These are phyloP conservation scores for Myotis pilosus DNA, from an alignment of 2,797 vertebrate species.

Conservation along the genomic window DNA sequence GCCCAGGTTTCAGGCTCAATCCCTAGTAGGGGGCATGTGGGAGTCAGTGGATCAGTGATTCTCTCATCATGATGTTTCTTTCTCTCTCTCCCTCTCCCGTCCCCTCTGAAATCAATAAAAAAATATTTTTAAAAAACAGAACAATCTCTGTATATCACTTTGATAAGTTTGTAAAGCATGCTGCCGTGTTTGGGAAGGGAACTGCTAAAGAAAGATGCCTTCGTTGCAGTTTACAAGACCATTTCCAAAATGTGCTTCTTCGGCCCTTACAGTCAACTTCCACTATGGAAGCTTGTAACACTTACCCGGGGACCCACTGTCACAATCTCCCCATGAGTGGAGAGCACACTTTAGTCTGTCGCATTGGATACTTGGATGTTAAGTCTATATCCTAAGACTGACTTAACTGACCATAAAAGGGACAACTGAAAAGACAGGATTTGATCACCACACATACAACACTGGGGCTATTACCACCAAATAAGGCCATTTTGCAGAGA, in stretches of 20 bases:
- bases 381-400: conserved; percentile 58
- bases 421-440: conserved; percentile 62
- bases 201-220: conserved; percentile 65
- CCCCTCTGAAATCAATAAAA: no score
- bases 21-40: no score
- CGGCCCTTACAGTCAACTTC: background rate
- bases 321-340: conserved; percentile 4
- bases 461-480: background rate
- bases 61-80: no score
- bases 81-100: no score
- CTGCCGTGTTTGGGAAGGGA: conserved; percentile 47
- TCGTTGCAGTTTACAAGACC: conserved; percentile 65
- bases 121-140: background rate
- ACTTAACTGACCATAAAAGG: conserved; percentile 74
- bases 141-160: conserved; percentile 64
- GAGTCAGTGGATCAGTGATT: no score
- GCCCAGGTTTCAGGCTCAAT: no score
- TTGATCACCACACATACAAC: conserved; percentile 27
- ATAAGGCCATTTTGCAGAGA: conserved; percentile 11
- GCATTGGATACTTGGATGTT: conserved; percentile 7
- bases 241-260: conserved; percentile 50
- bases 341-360: conserved; percentile 28
- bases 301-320: background rate
- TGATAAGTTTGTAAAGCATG: conserved; percentile 73
- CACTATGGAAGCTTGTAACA: conserved; percentile 50